These are phyloP conservation scores for Vultur gryphus DNA, from an alignment of 2,797 vertebrate genomes.

Conservation along the genomic window DNA sequence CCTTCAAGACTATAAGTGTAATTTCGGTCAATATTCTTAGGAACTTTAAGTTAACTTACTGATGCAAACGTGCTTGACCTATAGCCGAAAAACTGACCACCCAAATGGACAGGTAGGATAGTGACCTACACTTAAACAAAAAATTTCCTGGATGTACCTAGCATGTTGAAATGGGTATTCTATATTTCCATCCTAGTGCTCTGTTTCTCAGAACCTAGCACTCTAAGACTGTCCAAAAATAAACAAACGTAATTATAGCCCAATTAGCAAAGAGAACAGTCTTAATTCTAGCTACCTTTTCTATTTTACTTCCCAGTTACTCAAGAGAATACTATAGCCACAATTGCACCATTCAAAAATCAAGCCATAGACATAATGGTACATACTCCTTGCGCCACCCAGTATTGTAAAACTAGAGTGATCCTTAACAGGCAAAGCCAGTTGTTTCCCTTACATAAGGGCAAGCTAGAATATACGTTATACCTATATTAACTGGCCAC, in stretches of 20 bases:
- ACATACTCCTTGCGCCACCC: background rate
- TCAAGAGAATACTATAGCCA: background rate
- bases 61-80: fast-evolving
- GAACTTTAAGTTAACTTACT: background rate
- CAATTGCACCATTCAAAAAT: background rate
- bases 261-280: background rate
- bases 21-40: background rate
- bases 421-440: background rate
- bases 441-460: background rate
- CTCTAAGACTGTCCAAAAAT: background rate
- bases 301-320: background rate
- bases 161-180: background rate
- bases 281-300: background rate
- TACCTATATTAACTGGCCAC: background rate
- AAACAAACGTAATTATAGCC: background rate
- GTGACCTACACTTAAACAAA: background rate
- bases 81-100: background rate
- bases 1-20: background rate
- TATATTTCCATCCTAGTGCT: background rate
- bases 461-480: background rate
- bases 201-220: background rate
- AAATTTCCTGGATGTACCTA: background rate
- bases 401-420: background rate
- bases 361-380: background rate
- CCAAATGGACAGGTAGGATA: background rate